Evolutionary conservation across 2,113 vertebrate species (phyloP), one percentile per base, ranked within the genome.

Genomic region (Aptenodytes patagonicus): DNA sequence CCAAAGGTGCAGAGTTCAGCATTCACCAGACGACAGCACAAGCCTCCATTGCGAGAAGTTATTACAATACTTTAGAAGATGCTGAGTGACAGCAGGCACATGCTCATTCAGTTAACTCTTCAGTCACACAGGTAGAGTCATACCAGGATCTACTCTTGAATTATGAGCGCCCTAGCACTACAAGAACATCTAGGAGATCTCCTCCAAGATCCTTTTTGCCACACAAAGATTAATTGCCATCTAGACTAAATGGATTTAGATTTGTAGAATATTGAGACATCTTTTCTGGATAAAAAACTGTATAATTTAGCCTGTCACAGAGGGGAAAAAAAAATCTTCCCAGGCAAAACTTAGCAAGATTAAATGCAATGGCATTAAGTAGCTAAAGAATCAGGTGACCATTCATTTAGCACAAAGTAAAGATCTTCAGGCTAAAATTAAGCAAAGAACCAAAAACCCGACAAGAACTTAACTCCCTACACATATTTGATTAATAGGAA

Each of bases 21-120:
- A 31, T 64, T 83, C 16, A 57, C 19, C 76, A 84, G 54, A 51
- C 73, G 38, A 64, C n/a, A 78, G 49, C 9, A 87, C 17, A 58
- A 62, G 32, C 36, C 25, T 75, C 22, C 34, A 28, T 62, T 79
- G 85, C 1, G 2, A 49, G 46, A 81, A 47, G 10, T 78, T 65
- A 24, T 25, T 52, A 17, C 17, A 32, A 51, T 47, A 34, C 20
- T 79, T 73, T 3, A 66, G 52, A 83, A 72, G 38, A 70, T 29
- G n/a, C 69, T 65, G 64, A 80, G 4, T n/a, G 68, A 64, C 68
- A 66, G 34, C 7, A 54, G 4, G 34, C 34, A 82, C 7, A 6
- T 0, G 2, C 11, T 68, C 1, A 1, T 49, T 73, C 64, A 38
- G 26, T 26, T 38, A 66, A 82, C 34, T 26, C 60, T 58, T 66